Evolutionary conservation across 2,888 invertebrate genomes (phyloP).

Genomic region (Melikaiella ostensackeni): DNA sequence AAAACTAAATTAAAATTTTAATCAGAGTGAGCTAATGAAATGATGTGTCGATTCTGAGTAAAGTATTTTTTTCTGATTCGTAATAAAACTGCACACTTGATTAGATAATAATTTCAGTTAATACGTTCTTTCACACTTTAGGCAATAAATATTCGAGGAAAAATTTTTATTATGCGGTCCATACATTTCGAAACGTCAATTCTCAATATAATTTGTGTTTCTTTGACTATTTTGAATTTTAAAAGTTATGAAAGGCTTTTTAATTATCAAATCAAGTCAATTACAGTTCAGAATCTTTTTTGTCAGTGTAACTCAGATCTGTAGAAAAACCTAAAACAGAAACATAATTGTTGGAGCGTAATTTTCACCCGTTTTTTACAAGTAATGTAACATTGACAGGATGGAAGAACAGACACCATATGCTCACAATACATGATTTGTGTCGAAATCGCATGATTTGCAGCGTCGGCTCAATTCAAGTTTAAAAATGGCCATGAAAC

Average conservation of each 20-base stretch:
- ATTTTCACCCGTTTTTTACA: too few relatives aligned
- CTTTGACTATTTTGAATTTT: too few relatives aligned
- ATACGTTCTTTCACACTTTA: neutral
- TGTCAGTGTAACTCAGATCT: too few relatives aligned
- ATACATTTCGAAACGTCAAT: too few relatives aligned
- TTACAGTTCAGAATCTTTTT: too few relatives aligned
- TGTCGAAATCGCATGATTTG: constrained; percentile 20
- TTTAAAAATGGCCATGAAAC: constrained; percentile 49
- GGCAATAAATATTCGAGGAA: neutral
- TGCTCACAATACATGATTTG: constrained; percentile 11
- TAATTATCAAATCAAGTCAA: too few relatives aligned
- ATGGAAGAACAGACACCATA: constrained; percentile 4
- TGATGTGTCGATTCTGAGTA: neutral
- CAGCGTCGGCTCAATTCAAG: constrained; percentile 40
- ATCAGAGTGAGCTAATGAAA: constrained; percentile 11
- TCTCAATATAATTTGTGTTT: too few relatives aligned
- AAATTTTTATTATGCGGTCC: neutral
- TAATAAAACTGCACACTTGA: constrained; percentile 5
- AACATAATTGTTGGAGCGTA: too few relatives aligned
- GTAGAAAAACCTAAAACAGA: too few relatives aligned
- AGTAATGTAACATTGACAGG: neutral
- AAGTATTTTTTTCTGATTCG: constrained; percentile 3
- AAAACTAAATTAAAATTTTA: constrained; percentile 11
- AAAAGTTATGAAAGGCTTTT: too few relatives aligned
- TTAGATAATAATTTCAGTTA: neutral